A percentile compares a stretch with the other conserved stretches of the same genome.
phyloP scores from a whole-genome alignment of 1,140 invertebrate genomes.

The Mizuhopecten yessoensis region DNA sequence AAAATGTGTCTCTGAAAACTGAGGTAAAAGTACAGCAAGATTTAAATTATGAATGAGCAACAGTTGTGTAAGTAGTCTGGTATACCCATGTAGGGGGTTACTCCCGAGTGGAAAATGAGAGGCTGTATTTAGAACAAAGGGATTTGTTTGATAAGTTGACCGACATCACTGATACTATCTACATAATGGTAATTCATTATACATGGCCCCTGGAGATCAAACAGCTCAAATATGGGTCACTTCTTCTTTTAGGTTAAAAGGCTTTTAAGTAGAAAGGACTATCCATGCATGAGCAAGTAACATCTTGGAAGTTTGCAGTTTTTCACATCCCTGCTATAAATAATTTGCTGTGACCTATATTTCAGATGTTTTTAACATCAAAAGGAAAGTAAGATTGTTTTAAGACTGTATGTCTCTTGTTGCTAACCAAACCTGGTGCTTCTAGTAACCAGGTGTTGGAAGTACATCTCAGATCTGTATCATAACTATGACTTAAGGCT shows the following conservation, averaged over 20 bases:
- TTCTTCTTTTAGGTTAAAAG: not conserved
- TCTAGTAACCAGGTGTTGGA: too few relatives aligned
- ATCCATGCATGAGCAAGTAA: not conserved
- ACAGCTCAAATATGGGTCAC: not conserved
- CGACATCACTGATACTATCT: not conserved
- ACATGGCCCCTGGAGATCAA: not conserved
- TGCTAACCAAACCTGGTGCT: not conserved
- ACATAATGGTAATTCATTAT: too few relatives aligned
- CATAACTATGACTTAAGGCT: too few relatives aligned
- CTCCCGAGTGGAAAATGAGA: not conserved
- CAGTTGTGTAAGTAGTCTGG: not conserved
- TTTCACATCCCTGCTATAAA: not conserved
- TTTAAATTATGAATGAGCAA: too few relatives aligned
- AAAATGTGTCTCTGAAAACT: not conserved
- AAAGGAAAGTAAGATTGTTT: not conserved
- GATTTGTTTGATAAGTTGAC: constrained; percentile 21
- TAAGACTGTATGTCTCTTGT: not conserved
- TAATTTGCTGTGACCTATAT: not conserved
- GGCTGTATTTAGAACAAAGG: not conserved
- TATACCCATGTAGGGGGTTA: not conserved
- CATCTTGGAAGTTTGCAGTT: too few relatives aligned
- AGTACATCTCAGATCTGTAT: too few relatives aligned
- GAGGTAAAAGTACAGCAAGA: not conserved
- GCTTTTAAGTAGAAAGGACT: not conserved
- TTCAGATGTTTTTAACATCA: not conserved